A percentile compares a stretch with the other conserved stretches of the same genome.
Conservation (phyloP, 2,113 vertebrate species). For the Lagopus muta region DNA sequence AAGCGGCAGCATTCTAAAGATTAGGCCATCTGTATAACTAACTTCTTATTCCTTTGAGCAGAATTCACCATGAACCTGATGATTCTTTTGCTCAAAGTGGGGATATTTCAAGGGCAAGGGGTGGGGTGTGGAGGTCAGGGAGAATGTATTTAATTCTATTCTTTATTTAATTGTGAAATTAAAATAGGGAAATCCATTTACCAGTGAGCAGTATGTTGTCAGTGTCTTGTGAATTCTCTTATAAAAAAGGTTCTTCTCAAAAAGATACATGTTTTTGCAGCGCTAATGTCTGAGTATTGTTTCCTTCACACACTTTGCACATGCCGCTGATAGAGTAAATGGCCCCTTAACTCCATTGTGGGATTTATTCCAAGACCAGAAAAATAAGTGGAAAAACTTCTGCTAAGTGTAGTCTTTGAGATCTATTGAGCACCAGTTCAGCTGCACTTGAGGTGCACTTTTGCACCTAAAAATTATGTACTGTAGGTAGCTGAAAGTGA, state of each 20-base stretch:
- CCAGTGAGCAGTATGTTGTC: not conserved
- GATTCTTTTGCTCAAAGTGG: not conserved
- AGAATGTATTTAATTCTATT: not conserved
- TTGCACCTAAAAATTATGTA: not conserved
- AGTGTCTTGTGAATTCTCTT: not conserved
- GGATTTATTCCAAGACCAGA: not conserved
- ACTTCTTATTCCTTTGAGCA: not conserved
- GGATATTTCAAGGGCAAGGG: not conserved
- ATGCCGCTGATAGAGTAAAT: not conserved
- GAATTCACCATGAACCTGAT: not conserved
- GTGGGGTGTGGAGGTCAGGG: not conserved
- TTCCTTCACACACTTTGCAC: not conserved
- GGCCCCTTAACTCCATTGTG: not conserved
- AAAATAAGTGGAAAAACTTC: not conserved
- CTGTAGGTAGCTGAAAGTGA: not conserved
- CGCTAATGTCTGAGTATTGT: accelerated
- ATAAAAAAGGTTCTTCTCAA: not conserved
- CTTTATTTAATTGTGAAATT: not conserved
- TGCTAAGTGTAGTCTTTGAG: not conserved
- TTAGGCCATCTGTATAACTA: not conserved
- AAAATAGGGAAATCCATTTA: not conserved
- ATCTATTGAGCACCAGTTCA: not conserved
- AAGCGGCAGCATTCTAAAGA: not conserved
- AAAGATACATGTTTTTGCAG: not conserved
- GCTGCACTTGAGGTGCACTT: not conserved